Base-by-base conservation (phyloP, 2,113 vertebrate species). In the Elephantulus edwardii region DNA sequence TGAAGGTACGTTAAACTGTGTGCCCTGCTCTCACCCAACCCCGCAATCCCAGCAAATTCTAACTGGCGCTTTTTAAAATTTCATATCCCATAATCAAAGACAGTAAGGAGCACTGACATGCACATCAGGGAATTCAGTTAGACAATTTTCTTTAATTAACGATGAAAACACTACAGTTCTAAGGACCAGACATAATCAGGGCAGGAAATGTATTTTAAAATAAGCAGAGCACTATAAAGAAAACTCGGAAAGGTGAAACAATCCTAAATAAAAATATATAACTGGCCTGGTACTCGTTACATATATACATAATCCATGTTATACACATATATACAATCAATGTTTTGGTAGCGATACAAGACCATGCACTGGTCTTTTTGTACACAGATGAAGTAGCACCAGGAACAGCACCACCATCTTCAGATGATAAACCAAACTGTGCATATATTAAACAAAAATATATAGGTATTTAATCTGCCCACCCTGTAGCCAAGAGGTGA, bases 71-170 rank as follows among this genome's bases (percentile, higher is more conserved):
- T 93, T 91, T 68, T 62, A n/a, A n/a, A 30, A 60, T 33, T 86
- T 86, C 77, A 68, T 11, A 42, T 83, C 48, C 81, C 70, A n/a
- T 58, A 71, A 76, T 30, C 14, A 81, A 94, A 90, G 83, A 80
- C 86, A 93, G 46, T 76, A 92, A 95, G 56, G 77, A 95, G 75
- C 88, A 96, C 77, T 76, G 82, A 78, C 58, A 56, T 75, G 86
- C 79, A 92, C 74, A 88, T 74, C 58, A 2, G 26, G 68, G 82
- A 77, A 89, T 83, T 96, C 95, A 91, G 94, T 96, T 95, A 89
- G 92, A 96, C 93, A 91, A 83, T 95, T 95, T 92, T 95, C 95
- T 96, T 96, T 96, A 96, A 96, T 96, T 92, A 95, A 96, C 1
- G 20, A 94, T 94, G 91, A 95, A 96, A 90, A 96, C 94, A 95